phyloP scores from a whole-genome alignment of 2,888 invertebrate genomes.

The Drosophila mercatorum region DNA sequence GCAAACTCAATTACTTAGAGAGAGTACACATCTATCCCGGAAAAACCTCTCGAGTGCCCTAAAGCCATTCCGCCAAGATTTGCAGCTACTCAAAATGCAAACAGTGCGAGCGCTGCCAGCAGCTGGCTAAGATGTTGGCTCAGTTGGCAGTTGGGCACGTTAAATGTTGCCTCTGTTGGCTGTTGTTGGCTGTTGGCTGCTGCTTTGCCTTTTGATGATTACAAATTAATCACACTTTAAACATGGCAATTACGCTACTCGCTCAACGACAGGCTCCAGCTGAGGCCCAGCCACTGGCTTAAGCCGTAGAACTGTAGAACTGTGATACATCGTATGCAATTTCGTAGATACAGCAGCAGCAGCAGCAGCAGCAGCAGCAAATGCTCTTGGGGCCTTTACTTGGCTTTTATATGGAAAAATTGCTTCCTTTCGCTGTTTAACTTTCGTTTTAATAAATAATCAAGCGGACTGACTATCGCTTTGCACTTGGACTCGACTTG shows the following conservation, averaged over 20 bases:
- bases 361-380: slow-evolving; percentile 29
- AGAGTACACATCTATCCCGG: slow-evolving; percentile 21
- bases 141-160: slow-evolving; percentile 25
- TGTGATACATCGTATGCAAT: slow-evolving; percentile 43
- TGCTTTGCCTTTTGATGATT: slow-evolving; percentile 75
- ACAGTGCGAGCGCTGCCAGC: slow-evolving; percentile 44
- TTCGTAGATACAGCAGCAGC: slow-evolving; percentile 37
- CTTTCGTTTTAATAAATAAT: slow-evolving; percentile 79
- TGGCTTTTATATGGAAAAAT: slow-evolving; percentile 71
- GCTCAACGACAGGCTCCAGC: slow-evolving; percentile 43
- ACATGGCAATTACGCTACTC: slow-evolving; percentile 74
- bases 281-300: slow-evolving; percentile 3
- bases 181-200: slow-evolving; percentile 47
- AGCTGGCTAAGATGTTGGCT: slow-evolving; percentile 38
- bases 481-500: slow-evolving; percentile 30
- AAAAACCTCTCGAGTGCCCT: slow-evolving; percentile 28
- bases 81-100: slow-evolving; percentile 65
- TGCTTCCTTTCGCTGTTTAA: slow-evolving; percentile 78
- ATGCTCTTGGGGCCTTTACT: slow-evolving; percentile 6
- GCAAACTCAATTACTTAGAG: slow-evolving; percentile 38
- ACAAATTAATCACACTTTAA: slow-evolving; percentile 80
- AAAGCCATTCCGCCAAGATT: slow-evolving; percentile 36
- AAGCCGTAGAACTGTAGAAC: slow-evolving; percentile 28
- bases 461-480: slow-evolving; percentile 68
- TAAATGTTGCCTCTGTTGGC: slow-evolving; percentile 16